phyloP scores from a whole-genome alignment of 2,113 vertebrate species.

The Pelodiscus sinensis region DNA sequence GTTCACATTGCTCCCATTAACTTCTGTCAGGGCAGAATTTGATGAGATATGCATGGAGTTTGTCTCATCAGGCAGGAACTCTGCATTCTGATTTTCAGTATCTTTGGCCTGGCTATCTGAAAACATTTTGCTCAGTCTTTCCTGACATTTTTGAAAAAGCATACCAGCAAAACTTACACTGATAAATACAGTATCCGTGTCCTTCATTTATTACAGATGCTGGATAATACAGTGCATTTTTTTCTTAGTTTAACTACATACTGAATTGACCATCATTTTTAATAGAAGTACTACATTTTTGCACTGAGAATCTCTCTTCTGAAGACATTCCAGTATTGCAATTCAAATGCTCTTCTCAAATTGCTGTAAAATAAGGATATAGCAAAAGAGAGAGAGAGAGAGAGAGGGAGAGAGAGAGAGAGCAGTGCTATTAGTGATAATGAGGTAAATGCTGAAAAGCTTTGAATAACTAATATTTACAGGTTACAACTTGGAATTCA shows the following conservation, averaged over 20 bases:
- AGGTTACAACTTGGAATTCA: background rate
- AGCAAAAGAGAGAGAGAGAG: background rate
- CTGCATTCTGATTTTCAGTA: background rate
- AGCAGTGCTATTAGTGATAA: background rate
- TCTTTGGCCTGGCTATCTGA: background rate
- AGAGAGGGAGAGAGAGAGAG: too few relatives aligned
- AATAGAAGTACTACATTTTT: background rate
- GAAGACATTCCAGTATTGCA: background rate
- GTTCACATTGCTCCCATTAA: background rate
- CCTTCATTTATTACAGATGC: background rate
- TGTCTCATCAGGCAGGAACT: background rate
- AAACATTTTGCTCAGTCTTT: background rate
- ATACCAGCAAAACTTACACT: background rate
- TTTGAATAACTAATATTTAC: constrained; percentile 12
- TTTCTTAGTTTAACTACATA: background rate
- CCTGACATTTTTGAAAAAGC: background rate
- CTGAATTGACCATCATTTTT: background rate
- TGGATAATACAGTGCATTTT: background rate
- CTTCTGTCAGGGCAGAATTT: background rate
- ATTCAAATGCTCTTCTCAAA: background rate
- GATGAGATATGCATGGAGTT: background rate
- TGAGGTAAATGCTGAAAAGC: background rate
- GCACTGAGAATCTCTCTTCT: background rate
- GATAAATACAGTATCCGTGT: background rate
- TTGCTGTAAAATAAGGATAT: constrained; percentile 4